phyloP scores from a whole-genome alignment of 2,113 vertebrate species.

The Thunnus maccoyii region DNA sequence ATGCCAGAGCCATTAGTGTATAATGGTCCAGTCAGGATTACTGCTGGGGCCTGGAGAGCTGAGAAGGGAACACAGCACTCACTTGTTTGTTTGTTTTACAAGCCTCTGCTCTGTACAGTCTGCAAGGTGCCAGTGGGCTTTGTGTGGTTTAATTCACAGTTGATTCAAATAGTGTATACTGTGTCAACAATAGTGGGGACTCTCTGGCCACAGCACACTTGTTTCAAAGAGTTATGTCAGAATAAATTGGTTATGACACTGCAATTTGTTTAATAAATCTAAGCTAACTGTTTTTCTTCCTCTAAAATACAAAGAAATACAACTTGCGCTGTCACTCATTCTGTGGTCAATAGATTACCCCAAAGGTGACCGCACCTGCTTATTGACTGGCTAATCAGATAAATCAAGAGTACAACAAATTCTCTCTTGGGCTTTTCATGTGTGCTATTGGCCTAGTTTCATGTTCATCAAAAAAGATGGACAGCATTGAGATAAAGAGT shows the following conservation, averaged over 20 bases:
- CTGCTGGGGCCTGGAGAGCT: constrained; percentile 67
- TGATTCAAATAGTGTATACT: constrained; percentile 38
- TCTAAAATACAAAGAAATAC: constrained; percentile 13
- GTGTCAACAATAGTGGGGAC: constrained; percentile 44
- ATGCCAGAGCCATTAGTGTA: constrained; percentile 77
- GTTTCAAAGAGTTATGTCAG: constrained; percentile 35
- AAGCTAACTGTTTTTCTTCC: background rate
- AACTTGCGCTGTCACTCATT: constrained; percentile 2
- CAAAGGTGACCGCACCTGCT: constrained; percentile 26
- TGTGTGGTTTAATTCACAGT: constrained; percentile 65
- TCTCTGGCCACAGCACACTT: constrained; percentile 30
- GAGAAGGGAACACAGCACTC: constrained; percentile 70
- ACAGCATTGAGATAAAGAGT: constrained; percentile 38
- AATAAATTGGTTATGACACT: constrained; percentile 44
- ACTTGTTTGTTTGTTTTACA: constrained; percentile 81
- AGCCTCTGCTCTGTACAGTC: constrained; percentile 59
- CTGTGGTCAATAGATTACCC: background rate
- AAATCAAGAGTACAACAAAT: background rate
- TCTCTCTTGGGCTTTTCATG: background rate
- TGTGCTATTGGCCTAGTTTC: background rate
- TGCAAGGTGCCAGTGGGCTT: constrained; percentile 76
- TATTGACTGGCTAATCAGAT: constrained; percentile 20
- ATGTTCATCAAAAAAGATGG: constrained; percentile 24
- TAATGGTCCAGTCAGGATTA: constrained; percentile 79
- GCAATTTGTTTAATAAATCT: constrained; percentile 20